Percentiles rank a stretch among this genome's conserved stretches.
Conservation (phyloP, 2,797 vertebrate genomes). For the Melanogrammus aeglefinus region DNA sequence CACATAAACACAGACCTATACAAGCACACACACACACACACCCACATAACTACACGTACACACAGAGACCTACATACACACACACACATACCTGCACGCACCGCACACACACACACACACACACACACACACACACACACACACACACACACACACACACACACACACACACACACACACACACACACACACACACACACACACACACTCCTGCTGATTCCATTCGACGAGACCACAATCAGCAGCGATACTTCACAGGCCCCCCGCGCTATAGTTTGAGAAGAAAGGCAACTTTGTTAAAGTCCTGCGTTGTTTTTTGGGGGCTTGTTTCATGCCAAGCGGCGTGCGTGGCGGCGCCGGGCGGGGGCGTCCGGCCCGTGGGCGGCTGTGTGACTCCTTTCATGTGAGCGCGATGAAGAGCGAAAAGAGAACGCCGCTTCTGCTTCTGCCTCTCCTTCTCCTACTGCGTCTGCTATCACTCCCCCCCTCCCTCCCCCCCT, state of each 20-base stretch:
- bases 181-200: neutral
- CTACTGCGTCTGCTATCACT: neutral
- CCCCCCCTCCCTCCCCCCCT: no score
- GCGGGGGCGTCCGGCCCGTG: slow-evolving; percentile 22
- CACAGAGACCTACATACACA: neutral
- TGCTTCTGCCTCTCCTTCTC: slow-evolving; percentile 7
- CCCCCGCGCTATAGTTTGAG: neutral
- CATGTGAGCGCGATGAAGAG: neutral
- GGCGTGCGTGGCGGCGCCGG: neutral
- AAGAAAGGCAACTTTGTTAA: neutral
- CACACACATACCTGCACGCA: no score
- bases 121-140: no score
- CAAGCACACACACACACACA: neutral
- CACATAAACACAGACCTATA: neutral
- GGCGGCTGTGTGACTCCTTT: slow-evolving; percentile 20
- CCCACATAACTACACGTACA: neutral
- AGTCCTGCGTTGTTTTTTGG: neutral
- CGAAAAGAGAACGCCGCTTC: neutral
- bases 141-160: neutral
- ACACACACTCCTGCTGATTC: neutral
- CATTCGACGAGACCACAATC: neutral
- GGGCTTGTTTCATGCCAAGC: neutral
- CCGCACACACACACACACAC: no score
- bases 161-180: neutral
- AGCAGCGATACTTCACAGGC: neutral